Base-by-base conservation (phyloP, 2,888 invertebrate genomes). In the Leptinotarsa rubiginosa region DNA sequence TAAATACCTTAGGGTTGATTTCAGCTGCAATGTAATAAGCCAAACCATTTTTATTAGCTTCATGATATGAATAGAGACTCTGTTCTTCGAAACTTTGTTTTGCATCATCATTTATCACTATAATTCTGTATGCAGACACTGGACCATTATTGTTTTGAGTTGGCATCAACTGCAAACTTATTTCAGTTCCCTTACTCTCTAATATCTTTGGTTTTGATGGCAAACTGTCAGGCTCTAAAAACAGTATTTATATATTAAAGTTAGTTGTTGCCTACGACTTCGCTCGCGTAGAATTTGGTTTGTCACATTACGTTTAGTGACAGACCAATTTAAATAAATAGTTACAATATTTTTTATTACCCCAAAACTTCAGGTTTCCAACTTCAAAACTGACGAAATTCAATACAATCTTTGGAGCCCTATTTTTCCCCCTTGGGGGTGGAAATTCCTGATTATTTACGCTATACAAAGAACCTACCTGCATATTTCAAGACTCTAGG, bases 21-120 rank as follows among this genome's bases (percentile, higher is more conserved):
- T 96, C 94, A 0, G 95, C 97, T 7, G 96, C 91, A 47, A 97
- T 93, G 84, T 97, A 97, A 85, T 95, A 96, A 3, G 93, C 92
- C 4, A 93, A 86, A 0, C 93, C 93, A 76, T 93, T 91, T 59
- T 91, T 90, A 69, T 88, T 88, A 0, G 97, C 93, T 81, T 91
- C 90, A 73, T 92, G 87, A 87, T 92, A 93, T 83, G 92, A 91
- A n/a, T 90, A 91, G 18, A 93, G 89, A 69, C 89, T 90, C 50
- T 91, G 90, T 72, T 88, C 88, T 78, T 91, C 92, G 83, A 92
- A 93, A 22, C 90, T 91, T 86, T 91, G 92, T 84, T 89, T 91
- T 79, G 89, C 90, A 71, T 91, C 89, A 70, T 92, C 91, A 79
- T 93, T 91, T 47, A 94, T 91, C 0, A 96, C 92, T 56, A 95